Evolutionary conservation across 2,113 vertebrate genomes (phyloP).

Genomic region (Oxyura jamaicensis): DNA sequence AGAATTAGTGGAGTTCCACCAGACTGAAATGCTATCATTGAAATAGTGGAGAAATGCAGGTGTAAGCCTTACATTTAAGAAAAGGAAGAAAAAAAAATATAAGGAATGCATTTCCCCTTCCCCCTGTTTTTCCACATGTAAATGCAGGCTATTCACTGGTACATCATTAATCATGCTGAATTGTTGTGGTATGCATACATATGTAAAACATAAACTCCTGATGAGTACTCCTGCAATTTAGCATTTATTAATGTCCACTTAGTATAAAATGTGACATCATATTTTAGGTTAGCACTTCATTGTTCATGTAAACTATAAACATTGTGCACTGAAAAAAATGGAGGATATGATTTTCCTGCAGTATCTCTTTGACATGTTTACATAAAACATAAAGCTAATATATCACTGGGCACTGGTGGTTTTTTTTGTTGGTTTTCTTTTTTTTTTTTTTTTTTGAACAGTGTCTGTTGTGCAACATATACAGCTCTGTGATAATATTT

Average conservation of each 20-base stretch:
- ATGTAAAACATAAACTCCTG: slow-evolving; percentile 46
- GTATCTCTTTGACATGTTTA: slow-evolving; percentile 33
- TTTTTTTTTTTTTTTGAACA: background rate
- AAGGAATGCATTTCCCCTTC: background rate
- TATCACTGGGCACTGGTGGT: background rate
- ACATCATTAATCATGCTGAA: slow-evolving; percentile 40
- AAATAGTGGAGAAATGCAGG: background rate
- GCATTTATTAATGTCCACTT: slow-evolving; percentile 56
- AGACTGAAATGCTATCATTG: background rate
- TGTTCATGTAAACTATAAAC: slow-evolving; percentile 1
- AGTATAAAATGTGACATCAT: slow-evolving; percentile 33
- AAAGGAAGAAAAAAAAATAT: background rate
- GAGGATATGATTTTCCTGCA: background rate
- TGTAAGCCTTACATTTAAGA: background rate
- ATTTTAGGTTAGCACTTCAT: slow-evolving; percentile 52
- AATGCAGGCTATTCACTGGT: slow-evolving; percentile 23
- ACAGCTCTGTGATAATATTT: background rate
- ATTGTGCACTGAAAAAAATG: background rate
- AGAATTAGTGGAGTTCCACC: background rate
- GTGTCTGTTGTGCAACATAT: background rate
- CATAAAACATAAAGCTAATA: slow-evolving; percentile 8
- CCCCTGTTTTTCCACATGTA: background rate
- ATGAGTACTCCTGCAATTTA: slow-evolving; percentile 25
- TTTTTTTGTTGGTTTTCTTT: background rate
- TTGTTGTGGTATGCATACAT: slow-evolving; percentile 16